Evolutionary conservation across 2,113 vertebrate species (phyloP).

Genomic region (Gnathonemus longibarbis): DNA sequence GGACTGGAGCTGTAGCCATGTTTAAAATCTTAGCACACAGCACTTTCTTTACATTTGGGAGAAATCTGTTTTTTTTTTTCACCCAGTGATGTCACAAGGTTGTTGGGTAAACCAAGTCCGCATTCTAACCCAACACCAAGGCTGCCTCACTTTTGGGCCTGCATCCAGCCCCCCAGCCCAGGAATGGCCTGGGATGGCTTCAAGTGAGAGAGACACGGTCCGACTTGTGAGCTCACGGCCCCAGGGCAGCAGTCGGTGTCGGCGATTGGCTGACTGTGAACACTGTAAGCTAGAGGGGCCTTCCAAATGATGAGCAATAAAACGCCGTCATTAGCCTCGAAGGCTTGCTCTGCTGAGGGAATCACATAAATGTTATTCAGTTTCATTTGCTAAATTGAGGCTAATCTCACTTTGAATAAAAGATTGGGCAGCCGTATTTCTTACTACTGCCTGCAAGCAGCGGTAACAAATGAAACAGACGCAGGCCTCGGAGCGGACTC

Average conservation of each 20-base stretch:
- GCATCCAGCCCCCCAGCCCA: neutral
- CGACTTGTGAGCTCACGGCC: neutral
- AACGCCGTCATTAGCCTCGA: neutral
- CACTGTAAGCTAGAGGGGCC: neutral
- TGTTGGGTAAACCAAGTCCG: neutral
- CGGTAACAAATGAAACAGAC: neutral
- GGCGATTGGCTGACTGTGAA: neutral
- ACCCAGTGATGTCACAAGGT: neutral
- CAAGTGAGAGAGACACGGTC: neutral
- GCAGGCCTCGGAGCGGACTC: neutral
- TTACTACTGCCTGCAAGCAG: neutral
- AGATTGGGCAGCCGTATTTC: neutral
- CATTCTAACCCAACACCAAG: neutral
- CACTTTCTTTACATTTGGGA: neutral
- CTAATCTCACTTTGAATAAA: slow-evolving; percentile 18
- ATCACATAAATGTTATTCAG: slow-evolving; percentile 11
- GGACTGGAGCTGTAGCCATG: neutral
- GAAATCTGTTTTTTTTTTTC: neutral
- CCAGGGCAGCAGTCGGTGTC: neutral
- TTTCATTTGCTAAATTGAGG: slow-evolving; percentile 18
- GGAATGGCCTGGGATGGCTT: neutral
- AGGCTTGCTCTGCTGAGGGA: neutral
- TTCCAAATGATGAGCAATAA: slow-evolving; percentile 6
- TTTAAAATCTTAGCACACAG: neutral
- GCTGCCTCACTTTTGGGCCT: neutral